Evolutionary conservation across 2,113 vertebrate species (phyloP).

Genomic region (Trichechus manatus): DNA sequence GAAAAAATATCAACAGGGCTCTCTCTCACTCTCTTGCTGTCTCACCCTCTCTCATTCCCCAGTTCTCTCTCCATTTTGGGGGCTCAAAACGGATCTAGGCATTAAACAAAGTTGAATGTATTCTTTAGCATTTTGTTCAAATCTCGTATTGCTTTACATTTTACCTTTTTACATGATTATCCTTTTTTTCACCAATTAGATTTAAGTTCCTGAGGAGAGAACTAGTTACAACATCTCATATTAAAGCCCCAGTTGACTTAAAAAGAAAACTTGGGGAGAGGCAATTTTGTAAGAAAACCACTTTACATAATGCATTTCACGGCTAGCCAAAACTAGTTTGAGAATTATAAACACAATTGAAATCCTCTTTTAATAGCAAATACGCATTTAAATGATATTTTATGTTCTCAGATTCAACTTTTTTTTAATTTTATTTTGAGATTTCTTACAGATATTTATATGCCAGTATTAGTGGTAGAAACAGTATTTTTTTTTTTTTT

Average conservation of each 20-base stretch:
- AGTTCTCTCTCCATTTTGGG: background rate
- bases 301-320: background rate
- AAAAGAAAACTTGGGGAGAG: conserved; percentile 31
- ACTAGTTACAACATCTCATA: background rate
- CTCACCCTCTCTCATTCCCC: background rate
- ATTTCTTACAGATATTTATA: background rate
- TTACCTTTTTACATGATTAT: background rate
- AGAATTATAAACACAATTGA: background rate
- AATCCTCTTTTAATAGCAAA: background rate
- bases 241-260: background rate
- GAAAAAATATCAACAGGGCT: background rate
- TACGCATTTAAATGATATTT: background rate
- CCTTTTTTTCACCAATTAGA: background rate
- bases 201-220: conserved; percentile 33
- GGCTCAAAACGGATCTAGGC: background rate
- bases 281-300: background rate
- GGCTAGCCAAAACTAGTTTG: background rate
- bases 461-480: background rate
- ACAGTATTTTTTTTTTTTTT: background rate
- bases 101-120: background rate
- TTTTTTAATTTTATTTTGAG: background rate
- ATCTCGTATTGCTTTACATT: background rate
- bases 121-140: background rate
- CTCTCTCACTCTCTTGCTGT: background rate
- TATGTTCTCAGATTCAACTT: background rate